Conservation (phyloP, 2,888 invertebrate genomes). For the Saturnia japonica region DNA sequence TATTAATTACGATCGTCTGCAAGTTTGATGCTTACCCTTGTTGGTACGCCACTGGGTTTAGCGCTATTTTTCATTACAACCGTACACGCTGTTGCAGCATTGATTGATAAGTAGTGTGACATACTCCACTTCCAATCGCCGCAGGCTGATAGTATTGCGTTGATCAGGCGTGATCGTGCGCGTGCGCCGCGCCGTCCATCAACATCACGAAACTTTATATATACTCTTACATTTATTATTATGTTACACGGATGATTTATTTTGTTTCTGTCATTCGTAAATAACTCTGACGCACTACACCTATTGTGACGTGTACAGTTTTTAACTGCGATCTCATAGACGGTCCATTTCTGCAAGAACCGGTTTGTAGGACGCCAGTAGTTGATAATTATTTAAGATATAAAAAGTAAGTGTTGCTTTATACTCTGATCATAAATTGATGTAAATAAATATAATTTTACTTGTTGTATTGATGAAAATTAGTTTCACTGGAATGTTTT, state of each 20-base stretch:
- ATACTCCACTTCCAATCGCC: conserved; percentile 64
- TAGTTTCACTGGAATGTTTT: conserved; percentile 40
- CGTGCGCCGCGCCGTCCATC: conserved; percentile 35
- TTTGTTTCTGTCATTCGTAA: conserved; percentile 56
- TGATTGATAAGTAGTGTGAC: conserved; percentile 71
- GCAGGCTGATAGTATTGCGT: conserved; percentile 36
- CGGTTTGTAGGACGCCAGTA: conserved; percentile 43
- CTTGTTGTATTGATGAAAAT: conserved; percentile 39
- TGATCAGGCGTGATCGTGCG: conserved; percentile 41
- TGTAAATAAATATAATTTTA: conserved; percentile 40
- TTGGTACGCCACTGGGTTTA: too few species aligned
- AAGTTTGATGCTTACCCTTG: too few species aligned
- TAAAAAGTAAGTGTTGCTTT: conserved; percentile 39
- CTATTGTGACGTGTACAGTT: conserved; percentile 47
- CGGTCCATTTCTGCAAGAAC: conserved; percentile 46
- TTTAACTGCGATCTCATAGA: conserved; percentile 36
- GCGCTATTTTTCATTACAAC: neutral
- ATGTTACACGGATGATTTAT: conserved; percentile 70
- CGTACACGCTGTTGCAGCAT: conserved; percentile 22
- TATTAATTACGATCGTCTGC: too few species aligned
- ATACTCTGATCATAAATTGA: conserved; percentile 47
- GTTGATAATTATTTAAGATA: conserved; percentile 44
- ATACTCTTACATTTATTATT: conserved; percentile 57
- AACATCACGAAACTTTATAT: conserved; percentile 59
- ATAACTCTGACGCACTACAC: conserved; percentile 58